Conservation (phyloP, 2,113 vertebrate species). For the Gallinago paraguaiae region DNA sequence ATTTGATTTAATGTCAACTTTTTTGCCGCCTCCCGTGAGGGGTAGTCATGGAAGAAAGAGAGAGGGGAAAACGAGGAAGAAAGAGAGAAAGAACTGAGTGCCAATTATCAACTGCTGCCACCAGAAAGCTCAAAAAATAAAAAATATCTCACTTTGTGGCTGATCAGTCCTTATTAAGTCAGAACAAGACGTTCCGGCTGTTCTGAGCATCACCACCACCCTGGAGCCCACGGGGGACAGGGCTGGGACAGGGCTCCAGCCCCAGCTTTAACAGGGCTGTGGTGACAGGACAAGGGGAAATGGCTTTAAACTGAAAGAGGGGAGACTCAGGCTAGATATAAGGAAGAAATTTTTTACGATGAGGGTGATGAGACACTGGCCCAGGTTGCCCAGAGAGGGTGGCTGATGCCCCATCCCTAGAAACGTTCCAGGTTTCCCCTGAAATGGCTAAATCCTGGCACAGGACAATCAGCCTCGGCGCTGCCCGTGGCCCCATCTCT, state of each 20-base stretch:
- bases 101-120: constrained; percentile 40
- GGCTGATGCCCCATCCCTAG: neutral
- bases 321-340: neutral
- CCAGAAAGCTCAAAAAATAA: constrained; percentile 28
- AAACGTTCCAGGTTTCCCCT: neutral
- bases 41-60: neutral
- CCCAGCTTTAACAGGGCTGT: accelerated
- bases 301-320: neutral
- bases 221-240: accelerated
- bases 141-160: neutral
- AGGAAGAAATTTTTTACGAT: neutral
- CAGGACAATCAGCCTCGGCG: neutral
- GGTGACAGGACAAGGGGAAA: neutral
- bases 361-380: neutral
- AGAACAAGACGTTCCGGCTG: neutral
- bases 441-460: neutral
- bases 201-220: neutral
- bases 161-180: constrained; percentile 37
- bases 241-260: neutral
- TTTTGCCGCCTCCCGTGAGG: constrained; percentile 5
- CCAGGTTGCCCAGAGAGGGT: neutral
- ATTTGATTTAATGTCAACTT: constrained; percentile 61
- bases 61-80: neutral
- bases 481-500: accelerated
- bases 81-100: constrained; percentile 15